Evolutionary conservation across 2,113 vertebrate species (phyloP), one percentile per base, ranked within the genome.

Genomic region (Lethenteron reissneri): DNA sequence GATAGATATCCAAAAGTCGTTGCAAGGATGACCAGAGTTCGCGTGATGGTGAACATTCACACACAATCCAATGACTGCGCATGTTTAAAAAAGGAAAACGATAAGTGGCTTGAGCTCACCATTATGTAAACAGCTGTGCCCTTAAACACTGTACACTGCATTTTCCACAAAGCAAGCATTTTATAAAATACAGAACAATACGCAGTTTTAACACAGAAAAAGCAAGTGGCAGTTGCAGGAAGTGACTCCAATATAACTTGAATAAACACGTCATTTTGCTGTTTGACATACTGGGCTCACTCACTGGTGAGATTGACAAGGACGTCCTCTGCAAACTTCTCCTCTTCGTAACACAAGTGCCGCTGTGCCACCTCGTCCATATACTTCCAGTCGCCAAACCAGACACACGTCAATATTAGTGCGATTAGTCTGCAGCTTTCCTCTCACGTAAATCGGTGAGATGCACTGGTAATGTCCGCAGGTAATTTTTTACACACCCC

Each of bases 221-320:
- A 21, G 17, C 15, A 41, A n/a, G 71, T 13, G 57, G 57, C 2
- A 17, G 10, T 19, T 57, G 14, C 14, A 62, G 11, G 68, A 11
- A 56, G 56, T 58, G 58, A 59, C 57, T 11, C 59, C 41, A 62
- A 72, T 62, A 56, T 56, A 58, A 72, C 11, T n/a, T n/a, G 25
- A 56, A 62, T 41, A 9, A 68, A 57, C n/a, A 19, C 69, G 19
- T 13, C 58, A 6, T 57, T 62, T 69, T 3, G 57, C 10, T 15
- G 64, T 60, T 7, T 21, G 21, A 21, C 41, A 72, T 57, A 69
- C 13, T n/a, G 56, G 12, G 14, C 60, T 10, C 58, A 74, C 85
- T 87, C 78, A 89, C 86, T 87, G 8, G 82, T 85, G 83, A 90
- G 81, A 64, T 85, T 88, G 78, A 89, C 82, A 75, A 92, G 78